Conservation (phyloP, 2,888 invertebrate genomes). For the Temnothorax rugatulus region DNA sequence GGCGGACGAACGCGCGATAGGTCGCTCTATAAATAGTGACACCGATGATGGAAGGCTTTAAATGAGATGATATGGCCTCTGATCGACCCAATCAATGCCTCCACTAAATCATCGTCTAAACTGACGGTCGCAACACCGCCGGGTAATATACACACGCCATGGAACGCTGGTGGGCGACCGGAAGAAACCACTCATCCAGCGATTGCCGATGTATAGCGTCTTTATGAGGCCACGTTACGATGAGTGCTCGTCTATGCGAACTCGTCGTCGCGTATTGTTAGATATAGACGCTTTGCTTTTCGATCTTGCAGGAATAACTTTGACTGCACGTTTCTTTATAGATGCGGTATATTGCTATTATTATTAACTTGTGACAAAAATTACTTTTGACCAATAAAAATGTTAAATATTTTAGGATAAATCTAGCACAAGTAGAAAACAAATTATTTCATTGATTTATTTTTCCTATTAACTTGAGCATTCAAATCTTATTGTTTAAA, state of each 20-base stretch:
- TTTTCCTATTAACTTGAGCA: neutral
- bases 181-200: conserved; percentile 85
- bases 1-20: conserved; percentile 56
- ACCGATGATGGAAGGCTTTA: conserved; percentile 85
- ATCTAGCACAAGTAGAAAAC: neutral
- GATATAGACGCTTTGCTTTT: conserved; percentile 21
- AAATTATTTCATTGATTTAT: neutral
- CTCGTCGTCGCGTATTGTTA: conserved; percentile 49
- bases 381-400: neutral
- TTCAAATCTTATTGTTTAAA: neutral
- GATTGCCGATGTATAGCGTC: conserved; percentile 85
- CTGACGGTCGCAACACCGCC: conserved; percentile 84
- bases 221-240: conserved; percentile 79
- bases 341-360: neutral
- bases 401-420: neutral
- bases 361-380: neutral
- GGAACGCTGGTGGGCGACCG: conserved; percentile 84
- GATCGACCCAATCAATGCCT: conserved; percentile 86
- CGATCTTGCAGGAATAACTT: conserved; percentile 7
- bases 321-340: neutral
- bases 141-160: conserved; percentile 79
- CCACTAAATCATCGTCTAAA: conserved; percentile 86
- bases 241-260: conserved; percentile 60
- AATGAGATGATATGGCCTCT: conserved; percentile 85
- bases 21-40: conserved; percentile 84